These are phyloP conservation scores for Petaurus breviceps DNA, from an alignment of 2,113 vertebrate species.

Conservation along the genomic window DNA sequence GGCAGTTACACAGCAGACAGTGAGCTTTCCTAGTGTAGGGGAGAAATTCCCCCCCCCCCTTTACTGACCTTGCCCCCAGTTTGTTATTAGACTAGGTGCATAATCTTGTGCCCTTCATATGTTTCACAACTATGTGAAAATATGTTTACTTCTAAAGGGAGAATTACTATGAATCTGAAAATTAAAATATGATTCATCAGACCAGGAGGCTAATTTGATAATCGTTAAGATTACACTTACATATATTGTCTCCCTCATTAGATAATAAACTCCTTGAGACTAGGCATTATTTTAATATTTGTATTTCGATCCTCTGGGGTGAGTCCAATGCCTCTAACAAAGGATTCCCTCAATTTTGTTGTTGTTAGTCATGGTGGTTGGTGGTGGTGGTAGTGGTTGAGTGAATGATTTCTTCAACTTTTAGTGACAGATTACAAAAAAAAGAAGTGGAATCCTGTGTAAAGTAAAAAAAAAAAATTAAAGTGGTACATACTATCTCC, in stretches of 20 bases:
- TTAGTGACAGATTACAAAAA: neutral
- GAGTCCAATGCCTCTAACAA: neutral
- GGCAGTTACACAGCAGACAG: neutral
- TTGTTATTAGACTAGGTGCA: neutral
- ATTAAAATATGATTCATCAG: neutral
- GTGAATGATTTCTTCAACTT: neutral
- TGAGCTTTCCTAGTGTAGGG: neutral
- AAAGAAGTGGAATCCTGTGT: neutral
- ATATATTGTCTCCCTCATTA: neutral
- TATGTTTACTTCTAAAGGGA: neutral
- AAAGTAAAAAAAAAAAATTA: neutral
- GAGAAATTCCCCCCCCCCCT: neutral
- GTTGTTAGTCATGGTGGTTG: neutral
- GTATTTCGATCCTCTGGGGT: neutral
- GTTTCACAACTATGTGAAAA: neutral
- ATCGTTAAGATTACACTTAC: neutral
- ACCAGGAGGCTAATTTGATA: neutral
- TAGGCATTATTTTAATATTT: neutral
- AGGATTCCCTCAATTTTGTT: neutral
- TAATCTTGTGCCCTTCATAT: neutral
- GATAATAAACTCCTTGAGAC: neutral
- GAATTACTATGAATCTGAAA: neutral
- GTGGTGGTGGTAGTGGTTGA: neutral
- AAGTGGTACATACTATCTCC: neutral
- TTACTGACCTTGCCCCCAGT: rapidly evolving